Evolutionary conservation across 1,140 invertebrate genomes (phyloP).

Genomic region (Macrosteles quadrilineatus): DNA sequence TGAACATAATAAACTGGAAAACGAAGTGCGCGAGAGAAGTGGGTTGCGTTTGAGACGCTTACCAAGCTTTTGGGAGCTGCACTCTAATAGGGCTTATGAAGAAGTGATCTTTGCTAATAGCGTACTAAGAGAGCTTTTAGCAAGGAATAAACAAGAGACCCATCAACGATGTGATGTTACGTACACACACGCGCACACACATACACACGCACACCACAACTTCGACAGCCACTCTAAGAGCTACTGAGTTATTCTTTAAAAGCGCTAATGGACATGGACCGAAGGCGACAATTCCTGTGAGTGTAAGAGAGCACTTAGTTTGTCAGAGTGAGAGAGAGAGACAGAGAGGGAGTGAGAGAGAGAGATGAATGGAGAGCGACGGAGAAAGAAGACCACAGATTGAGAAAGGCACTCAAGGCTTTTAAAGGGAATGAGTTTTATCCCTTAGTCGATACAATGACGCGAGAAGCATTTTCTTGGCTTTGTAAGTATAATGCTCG

Average conservation of each 20-base stretch:
- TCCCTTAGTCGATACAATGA: constrained; percentile 26
- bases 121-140: constrained; percentile 18
- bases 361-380: constrained; percentile 24
- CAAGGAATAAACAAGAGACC: constrained; percentile 18
- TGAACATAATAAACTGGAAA: too few species aligned
- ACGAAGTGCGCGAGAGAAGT: too few species aligned
- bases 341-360: constrained; percentile 19
- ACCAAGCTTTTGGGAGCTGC: constrained; percentile 4
- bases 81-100: constrained; percentile 17
- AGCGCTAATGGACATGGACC: constrained; percentile 21
- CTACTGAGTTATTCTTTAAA: constrained; percentile 25
- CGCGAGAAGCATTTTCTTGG: constrained; percentile 25
- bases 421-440: constrained; percentile 27
- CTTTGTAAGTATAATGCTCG: constrained; percentile 24
- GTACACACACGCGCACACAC: neutral
- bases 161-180: neutral
- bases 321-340: constrained; percentile 15
- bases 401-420: constrained; percentile 26
- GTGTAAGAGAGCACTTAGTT: constrained; percentile 24
- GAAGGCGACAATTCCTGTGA: constrained; percentile 21
- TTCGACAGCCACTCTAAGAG: neutral
- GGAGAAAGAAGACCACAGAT: constrained; percentile 23
- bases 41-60: too few species aligned
- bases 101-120: constrained; percentile 23
- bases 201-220: neutral